Evolutionary conservation across 2,888 invertebrate genomes (phyloP).

Genomic region (Leuctra nigra): DNA sequence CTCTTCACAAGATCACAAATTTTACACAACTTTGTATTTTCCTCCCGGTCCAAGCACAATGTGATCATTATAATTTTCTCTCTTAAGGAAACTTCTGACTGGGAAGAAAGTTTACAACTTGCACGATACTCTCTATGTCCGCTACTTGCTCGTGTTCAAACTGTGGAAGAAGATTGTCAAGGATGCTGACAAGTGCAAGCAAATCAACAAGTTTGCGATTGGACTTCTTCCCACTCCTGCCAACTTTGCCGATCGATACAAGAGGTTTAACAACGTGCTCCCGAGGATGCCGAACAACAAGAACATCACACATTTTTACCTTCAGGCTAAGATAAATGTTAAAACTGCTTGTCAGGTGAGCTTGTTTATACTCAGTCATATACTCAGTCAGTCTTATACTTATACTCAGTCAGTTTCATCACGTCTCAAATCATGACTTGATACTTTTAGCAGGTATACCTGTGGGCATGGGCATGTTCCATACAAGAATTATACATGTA

Average conservation of each 20-base stretch:
- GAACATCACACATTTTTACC: constrained; percentile 32
- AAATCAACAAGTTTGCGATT: constrained; percentile 30
- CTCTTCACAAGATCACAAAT: neutral
- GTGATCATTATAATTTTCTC: no score
- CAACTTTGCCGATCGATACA: constrained; percentile 30
- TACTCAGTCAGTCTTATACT: no score
- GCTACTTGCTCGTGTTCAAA: constrained; percentile 33
- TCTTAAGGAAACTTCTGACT: constrained; percentile 37
- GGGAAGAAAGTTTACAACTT: constrained; percentile 31
- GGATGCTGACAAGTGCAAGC: constrained; percentile 31
- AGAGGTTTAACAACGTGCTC: constrained; percentile 29
- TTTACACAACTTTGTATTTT: no score
- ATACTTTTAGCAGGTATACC: no score
- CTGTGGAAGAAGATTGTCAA: constrained; percentile 33
- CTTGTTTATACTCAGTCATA: no score
- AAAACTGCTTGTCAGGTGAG: constrained; percentile 32
- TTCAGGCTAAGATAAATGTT: constrained; percentile 32
- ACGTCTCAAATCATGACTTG: no score
- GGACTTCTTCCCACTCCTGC: constrained; percentile 28
- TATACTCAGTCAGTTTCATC: no score
- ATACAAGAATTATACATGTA: no score
- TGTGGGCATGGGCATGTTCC: no score
- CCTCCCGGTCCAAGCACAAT: no score
- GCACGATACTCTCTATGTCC: constrained; percentile 31
- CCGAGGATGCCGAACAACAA: constrained; percentile 31